These are phyloP conservation scores for Rhynchomys soricoides DNA, from an alignment of 2,113 vertebrate species.

Conservation along the genomic window DNA sequence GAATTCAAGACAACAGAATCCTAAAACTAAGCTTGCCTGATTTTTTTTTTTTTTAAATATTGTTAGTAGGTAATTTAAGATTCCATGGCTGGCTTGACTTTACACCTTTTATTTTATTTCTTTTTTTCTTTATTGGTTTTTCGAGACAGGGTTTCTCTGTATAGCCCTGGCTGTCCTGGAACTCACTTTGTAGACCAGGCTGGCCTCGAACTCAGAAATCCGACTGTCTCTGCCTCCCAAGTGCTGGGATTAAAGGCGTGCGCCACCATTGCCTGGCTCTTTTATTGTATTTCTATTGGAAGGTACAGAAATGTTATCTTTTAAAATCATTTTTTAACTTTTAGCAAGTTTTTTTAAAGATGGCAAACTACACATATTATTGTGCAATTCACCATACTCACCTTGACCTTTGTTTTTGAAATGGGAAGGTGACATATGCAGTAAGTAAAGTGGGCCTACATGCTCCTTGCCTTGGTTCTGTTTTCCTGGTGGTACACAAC, in stretches of 20 bases:
- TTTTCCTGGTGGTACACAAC: background rate
- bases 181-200: no score
- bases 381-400: background rate
- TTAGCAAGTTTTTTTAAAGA: background rate
- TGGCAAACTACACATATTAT: background rate
- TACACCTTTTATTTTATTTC: background rate
- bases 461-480: background rate
- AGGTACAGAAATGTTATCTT: background rate
- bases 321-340: slow-evolving; percentile 2
- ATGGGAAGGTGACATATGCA: background rate
- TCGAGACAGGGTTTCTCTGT: no score
- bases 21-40: background rate
- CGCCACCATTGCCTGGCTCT: no score
- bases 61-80: background rate
- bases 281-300: background rate
- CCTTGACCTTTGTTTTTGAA: background rate
- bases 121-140: no score
- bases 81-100: background rate
- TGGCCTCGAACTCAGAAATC: no score
- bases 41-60: background rate
- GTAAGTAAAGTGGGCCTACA: background rate
- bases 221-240: no score
- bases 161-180: no score
- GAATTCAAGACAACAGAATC: background rate
- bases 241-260: no score